Base-by-base conservation (phyloP, 2,797 vertebrate species). In the Okamejei kenojei region DNA sequence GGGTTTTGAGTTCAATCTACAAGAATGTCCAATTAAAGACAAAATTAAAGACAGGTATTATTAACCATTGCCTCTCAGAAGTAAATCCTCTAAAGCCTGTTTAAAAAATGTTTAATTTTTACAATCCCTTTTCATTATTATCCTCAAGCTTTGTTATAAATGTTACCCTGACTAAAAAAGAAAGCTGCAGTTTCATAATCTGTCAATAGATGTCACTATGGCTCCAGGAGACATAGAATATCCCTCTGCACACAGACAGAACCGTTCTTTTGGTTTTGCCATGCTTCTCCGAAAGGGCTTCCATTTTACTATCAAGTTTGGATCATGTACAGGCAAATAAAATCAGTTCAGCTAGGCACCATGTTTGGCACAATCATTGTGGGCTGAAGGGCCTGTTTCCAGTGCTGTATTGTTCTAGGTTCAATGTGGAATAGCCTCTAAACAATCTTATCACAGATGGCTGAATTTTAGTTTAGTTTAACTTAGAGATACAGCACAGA, bases 191-290 rank as follows among this genome's bases (percentile, higher is more conserved):
- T 74, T 73, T 17, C 19, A 74, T 10, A 58, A 92, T 54, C 73
- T 29, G 73, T 54, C 90, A 92, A 54, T 68, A 92, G 90, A 92
- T 92, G 90, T 45, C 68, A 92, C 35, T 92, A 92, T 58, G 71
- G 13, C 38, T 54, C 23, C 71, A 54, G 90, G 32, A 91, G 21
- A 91, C 13, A 91, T 8, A 13, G 38, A 10, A 1, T 92, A 23
- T 10, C 26, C 54, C 45, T 15, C 26, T 45, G 6, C 15, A 11
- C 38, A n/a, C 11, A 23, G 35, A 9, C 19, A 23, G 26, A 76
- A 76, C 10, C 10, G 13, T 76, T 76, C 13, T 65, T 88, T 68
- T 32, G 32, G n/a, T 65, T 88, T 88, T 65, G n/a, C 21, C 13
- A 9, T 88, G 35, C 32, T 19, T 68, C 19, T 88, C 65, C n/a